These are phyloP conservation scores for Acanthosepion lycidas DNA, from an alignment of 2,888 invertebrate species.

Conservation along the genomic window DNA sequence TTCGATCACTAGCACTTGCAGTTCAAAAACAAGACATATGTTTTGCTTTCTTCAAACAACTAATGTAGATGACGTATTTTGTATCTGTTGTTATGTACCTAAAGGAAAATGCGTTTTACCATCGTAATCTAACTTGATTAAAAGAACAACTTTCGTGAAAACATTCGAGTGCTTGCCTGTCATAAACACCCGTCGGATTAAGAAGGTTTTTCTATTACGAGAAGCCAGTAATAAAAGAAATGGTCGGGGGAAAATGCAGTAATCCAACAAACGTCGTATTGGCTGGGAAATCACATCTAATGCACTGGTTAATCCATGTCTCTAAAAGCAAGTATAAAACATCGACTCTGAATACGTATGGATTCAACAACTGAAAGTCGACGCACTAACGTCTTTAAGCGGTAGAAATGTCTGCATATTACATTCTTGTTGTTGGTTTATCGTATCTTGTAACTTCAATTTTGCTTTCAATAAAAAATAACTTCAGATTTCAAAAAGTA, in stretches of 20 bases:
- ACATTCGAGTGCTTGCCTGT: not conserved
- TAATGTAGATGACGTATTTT: not conserved
- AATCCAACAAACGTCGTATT: not conserved
- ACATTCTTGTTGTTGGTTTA: not conserved
- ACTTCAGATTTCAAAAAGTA: no score
- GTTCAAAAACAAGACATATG: no score
- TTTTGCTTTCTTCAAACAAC: not conserved
- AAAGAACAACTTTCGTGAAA: not conserved
- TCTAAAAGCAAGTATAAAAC: not conserved
- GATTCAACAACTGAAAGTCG: not conserved
- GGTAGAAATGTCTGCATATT: not conserved
- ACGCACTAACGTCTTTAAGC: not conserved
- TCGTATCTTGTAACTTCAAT: not conserved
- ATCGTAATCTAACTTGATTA: not conserved
- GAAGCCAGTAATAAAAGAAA: not conserved
- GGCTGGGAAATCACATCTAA: not conserved
- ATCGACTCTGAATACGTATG: not conserved
- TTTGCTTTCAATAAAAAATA: not conserved
- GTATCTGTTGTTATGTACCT: not conserved
- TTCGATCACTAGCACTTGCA: no score
- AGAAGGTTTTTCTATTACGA: not conserved
- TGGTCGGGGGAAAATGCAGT: not conserved
- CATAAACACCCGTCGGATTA: constrained; percentile 33
- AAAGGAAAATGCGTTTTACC: not conserved
- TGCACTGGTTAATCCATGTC: not conserved